Evolutionary conservation across 2,797 vertebrate genomes (phyloP).

Genomic region (Melanotaenia nigrans): DNA sequence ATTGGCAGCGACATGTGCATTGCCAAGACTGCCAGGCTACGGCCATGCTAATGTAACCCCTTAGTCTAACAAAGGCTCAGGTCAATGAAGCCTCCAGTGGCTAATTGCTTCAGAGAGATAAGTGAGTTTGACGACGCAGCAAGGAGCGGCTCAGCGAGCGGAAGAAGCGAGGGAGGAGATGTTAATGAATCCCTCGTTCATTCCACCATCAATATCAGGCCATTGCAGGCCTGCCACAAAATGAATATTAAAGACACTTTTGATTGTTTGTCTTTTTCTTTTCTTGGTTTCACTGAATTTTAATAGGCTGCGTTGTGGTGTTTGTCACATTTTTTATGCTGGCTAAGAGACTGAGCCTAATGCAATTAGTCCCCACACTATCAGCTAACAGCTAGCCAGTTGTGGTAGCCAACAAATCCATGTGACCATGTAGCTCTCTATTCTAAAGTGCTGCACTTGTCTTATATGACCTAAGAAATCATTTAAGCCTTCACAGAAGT

Average conservation of each 20-base stretch:
- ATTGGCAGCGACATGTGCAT: constrained; percentile 67
- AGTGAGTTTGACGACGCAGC: constrained; percentile 79
- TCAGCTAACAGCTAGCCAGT: constrained; percentile 64
- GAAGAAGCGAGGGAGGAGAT: constrained; percentile 68
- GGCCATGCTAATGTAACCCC: constrained; percentile 76
- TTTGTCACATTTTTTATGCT: constrained; percentile 68
- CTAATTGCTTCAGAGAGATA: constrained; percentile 85
- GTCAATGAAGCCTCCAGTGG: constrained; percentile 78
- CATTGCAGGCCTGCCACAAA: constrained; percentile 66
- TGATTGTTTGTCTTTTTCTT: constrained; percentile 70
- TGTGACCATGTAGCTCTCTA: constrained; percentile 26
- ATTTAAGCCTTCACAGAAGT: constrained; percentile 20
- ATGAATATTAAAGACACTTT: constrained; percentile 79
- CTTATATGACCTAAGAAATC: constrained; percentile 25
- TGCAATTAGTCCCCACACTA: constrained; percentile 69
- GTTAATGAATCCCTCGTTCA: constrained; percentile 78
- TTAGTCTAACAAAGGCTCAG: constrained; percentile 80
- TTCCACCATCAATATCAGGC: constrained; percentile 77
- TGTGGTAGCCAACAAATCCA: constrained; percentile 55
- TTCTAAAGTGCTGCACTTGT: constrained; percentile 23
- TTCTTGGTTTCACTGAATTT: constrained; percentile 74
- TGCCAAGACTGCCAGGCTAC: constrained; percentile 71
- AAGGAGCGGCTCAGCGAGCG: constrained; percentile 63
- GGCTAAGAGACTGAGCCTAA: constrained; percentile 69
- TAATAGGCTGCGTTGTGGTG: constrained; percentile 62